Evolutionary conservation across 2,888 invertebrate genomes (phyloP), one percentile per base, ranked within the genome.

Genomic region (Neuroscelio doddi): DNA sequence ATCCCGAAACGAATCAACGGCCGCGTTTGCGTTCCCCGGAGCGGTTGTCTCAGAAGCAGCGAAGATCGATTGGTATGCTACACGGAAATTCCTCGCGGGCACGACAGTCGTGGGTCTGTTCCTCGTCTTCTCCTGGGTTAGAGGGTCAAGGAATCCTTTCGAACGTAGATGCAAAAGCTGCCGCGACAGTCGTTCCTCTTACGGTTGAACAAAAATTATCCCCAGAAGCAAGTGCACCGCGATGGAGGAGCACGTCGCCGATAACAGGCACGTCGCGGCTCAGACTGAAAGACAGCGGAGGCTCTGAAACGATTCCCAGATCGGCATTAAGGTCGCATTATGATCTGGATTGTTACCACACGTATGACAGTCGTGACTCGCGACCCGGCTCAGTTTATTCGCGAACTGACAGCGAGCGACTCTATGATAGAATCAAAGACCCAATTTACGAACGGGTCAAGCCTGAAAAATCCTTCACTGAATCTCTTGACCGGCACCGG

Each of bases 1-100:
- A 95, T 82, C 94, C 96, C 38, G 92, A 93, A 85, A 91, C 93
- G 71, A 94, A 94, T 85, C 93, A 92, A 82, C 87, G 90, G 62
- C 87, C 87, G 30, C 84, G 85, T 14, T 68, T 83, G 29, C 79
- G 81, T 46, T 83, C 85, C 1, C 86, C 85, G 3, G 79, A 87
- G 72, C 86, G 87, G 47, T 85, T 87, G 1, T 67, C 76, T 82
- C 73, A 87, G 85, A 69, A 85, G 85, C 70, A 85, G 84, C 66
- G 88, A 83, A 79, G 88, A 82, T 84, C 88, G 82, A 80, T 86
- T 85, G 81, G 84, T 57, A 76, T 82, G 80, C 79, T 76, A 24
- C 80, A 78, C 1, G 78, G 78, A 12, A 71, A 74, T 17, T 76
- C 80, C 10, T 69, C 80, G 0, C 75, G 73, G 42, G 70, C 75